Evolutionary conservation across 2,113 vertebrate species (phyloP).

Genomic region (Menura novaehollandiae): DNA sequence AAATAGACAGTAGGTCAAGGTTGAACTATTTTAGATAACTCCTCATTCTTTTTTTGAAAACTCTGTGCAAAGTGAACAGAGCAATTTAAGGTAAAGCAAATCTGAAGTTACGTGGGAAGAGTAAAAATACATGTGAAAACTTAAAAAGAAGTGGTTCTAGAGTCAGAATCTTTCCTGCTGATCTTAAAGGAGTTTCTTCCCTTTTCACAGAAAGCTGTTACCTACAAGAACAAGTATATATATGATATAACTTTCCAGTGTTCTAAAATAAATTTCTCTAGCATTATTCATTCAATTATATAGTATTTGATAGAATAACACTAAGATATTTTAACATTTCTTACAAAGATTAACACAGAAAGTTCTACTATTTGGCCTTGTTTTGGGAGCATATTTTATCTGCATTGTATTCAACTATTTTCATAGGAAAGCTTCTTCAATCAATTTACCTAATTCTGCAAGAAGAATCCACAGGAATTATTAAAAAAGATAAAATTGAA

Average conservation of each 20-base stretch:
- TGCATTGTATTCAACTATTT: neutral
- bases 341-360: neutral
- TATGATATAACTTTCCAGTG: neutral
- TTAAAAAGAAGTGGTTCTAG: neutral
- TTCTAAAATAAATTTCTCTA: neutral
- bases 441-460: neutral
- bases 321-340: neutral
- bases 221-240: neutral
- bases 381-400: neutral
- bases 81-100: neutral
- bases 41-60: neutral
- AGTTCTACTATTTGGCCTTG: neutral
- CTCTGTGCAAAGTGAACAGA: neutral
- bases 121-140: neutral
- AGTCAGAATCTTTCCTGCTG: neutral
- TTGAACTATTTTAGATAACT: neutral
- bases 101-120: neutral
- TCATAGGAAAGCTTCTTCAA: neutral
- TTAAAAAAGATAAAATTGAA: neutral
- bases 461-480: neutral
- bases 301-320: neutral
- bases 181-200: neutral
- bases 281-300: neutral
- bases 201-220: neutral
- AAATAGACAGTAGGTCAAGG: neutral